These are phyloP conservation scores for Cephus runcator DNA, from an alignment of 2,888 invertebrate genomes.

Conservation along the genomic window DNA sequence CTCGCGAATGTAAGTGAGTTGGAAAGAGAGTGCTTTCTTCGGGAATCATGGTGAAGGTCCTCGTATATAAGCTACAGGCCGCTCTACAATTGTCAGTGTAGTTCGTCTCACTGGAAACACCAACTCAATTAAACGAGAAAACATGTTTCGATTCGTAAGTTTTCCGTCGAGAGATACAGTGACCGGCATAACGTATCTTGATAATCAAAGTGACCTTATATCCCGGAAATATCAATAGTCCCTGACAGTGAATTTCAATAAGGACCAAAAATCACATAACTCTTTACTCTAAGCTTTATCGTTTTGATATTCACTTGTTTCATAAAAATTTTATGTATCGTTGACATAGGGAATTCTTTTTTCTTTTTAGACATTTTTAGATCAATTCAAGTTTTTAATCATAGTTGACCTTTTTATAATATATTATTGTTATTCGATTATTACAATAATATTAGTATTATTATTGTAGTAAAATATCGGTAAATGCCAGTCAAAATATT, in stretches of 20 bases:
- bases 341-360: background rate
- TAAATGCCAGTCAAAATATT: background rate
- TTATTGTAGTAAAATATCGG: background rate
- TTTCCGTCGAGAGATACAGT: background rate
- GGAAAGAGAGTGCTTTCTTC: constrained; percentile 61
- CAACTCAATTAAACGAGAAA: constrained; percentile 21
- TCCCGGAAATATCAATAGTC: background rate
- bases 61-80: constrained; percentile 57
- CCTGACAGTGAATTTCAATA: background rate
- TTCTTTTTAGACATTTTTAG: background rate
- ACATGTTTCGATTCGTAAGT: constrained; percentile 47
- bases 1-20: constrained; percentile 46
- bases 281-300: background rate
- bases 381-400: background rate
- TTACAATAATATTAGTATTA: background rate
- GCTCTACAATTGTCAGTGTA: constrained; percentile 57
- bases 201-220: background rate
- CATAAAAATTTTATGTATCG: background rate
- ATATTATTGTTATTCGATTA: background rate
- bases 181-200: background rate
- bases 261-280: background rate
- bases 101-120: constrained; percentile 32
- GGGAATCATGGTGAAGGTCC: constrained; percentile 59
- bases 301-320: background rate
- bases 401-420: background rate